Base-by-base conservation (phyloP, 1,140 invertebrate species). In the Musca domestica region DNA sequence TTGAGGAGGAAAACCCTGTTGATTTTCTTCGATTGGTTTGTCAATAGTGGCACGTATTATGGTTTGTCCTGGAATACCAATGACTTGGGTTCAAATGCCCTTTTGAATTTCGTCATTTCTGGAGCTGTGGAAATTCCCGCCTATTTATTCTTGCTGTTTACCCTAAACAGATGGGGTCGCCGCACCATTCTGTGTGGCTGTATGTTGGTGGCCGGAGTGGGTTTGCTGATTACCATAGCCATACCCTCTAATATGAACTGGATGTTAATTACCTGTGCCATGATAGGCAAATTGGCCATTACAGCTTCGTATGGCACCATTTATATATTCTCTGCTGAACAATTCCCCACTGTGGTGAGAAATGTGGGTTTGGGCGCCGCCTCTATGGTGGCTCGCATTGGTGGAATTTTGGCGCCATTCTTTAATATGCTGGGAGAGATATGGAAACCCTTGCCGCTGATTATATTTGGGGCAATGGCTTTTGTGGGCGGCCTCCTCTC, bases 261-360 rank as follows among this genome's bases (percentile, higher is more conserved):
- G 85, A 71, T 91, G n/a, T 77, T 86, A 0, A 85, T 92, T 4
- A 83, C 85, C 7, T 85, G 90, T 49, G 90, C 91, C 7, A 93
- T 95, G 91, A 78, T 91, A 51, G 92, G 90, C 9, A 95, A 95
- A 83, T 84, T 95, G 71, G 89, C 90, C 15, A 93, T 94, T 64
- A 93, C 92, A 0, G 87, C 91, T 0, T 91, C 91, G 7, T 95
- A 92, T 74, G 90, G 89, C 27, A 88, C 91, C 1, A 87, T 94
- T 30, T 94, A 93, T 74, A 85, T 94, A 51, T 92, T 91, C 75
- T 90, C 92, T 10, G 88, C 89, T 6, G 93, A 95, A 83, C 89
- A 93, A 74, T 94, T 92, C 74, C 93, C 93, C 1, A 95, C 93
- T 1, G 88, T 91, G 7, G 88, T 95, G 47, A 84, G 93, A 66